Conservation (phyloP, 2,888 invertebrate genomes). For the Liopterus haemorrhoidalis region DNA sequence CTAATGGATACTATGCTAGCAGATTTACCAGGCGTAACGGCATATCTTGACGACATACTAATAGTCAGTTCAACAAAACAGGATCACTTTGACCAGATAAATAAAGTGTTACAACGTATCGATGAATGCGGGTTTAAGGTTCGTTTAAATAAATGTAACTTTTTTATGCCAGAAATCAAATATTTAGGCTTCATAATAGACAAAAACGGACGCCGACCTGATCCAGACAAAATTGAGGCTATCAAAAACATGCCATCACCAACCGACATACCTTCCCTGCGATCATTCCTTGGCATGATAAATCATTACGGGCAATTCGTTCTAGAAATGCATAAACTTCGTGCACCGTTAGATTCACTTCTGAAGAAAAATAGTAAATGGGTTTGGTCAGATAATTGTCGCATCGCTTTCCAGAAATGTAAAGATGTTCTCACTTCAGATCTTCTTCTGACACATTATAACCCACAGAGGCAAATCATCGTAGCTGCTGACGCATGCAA, state of each 20-base stretch:
- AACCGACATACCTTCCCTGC: too few species aligned
- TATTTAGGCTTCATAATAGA: neutral
- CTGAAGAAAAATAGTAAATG: neutral
- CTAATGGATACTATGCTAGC: conserved; percentile 15
- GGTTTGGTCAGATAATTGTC: neutral
- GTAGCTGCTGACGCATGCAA: neutral
- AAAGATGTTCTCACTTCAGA: conserved; percentile 1
- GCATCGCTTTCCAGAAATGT: neutral
- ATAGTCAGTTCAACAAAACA: too few species aligned
- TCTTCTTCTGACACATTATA: neutral
- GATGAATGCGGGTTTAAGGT: neutral
- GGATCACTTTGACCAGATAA: too few species aligned
- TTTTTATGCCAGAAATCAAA: neutral
- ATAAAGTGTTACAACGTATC: too few species aligned
- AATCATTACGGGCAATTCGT: neutral
- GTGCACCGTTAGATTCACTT: neutral
- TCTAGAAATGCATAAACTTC: neutral
- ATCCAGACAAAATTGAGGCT: neutral
- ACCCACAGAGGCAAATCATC: neutral
- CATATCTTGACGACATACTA: conserved; percentile 6
- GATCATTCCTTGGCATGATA: neutral
- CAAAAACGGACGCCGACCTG: neutral
- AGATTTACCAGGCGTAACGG: conserved; percentile 11
- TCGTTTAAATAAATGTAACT: neutral
- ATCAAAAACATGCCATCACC: neutral